These are phyloP conservation scores for Hippopotamus amphibius DNA, from an alignment of 2,113 vertebrate genomes.

Conservation along the genomic window DNA sequence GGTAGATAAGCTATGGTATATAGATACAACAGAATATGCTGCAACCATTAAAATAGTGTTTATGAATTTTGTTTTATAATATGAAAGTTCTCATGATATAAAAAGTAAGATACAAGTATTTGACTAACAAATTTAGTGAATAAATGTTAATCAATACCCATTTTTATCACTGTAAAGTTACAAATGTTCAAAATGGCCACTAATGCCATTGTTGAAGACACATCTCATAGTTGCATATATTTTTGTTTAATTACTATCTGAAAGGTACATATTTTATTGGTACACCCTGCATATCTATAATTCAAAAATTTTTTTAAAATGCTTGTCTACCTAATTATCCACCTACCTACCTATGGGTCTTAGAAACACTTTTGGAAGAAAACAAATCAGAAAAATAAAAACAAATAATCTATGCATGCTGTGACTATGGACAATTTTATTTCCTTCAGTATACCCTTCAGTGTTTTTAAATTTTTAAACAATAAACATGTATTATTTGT, in stretches of 20 bases:
- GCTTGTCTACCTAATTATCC: neutral
- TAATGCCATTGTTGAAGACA: neutral
- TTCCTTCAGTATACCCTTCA: neutral
- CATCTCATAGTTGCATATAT: neutral
- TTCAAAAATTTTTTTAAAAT: neutral
- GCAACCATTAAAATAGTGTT: neutral
- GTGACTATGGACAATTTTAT: neutral
- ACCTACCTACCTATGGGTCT: neutral
- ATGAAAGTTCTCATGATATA: neutral
- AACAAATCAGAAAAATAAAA: neutral
- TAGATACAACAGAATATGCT: neutral
- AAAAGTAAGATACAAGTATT: conserved; percentile 25
- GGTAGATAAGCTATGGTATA: neutral
- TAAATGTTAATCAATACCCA: neutral
- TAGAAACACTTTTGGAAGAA: neutral
- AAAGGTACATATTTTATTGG: neutral
- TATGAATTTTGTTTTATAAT: conserved; percentile 42
- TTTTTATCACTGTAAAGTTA: neutral
- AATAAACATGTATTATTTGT: neutral
- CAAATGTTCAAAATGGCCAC: neutral
- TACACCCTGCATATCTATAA: neutral
- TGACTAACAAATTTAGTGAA: neutral
- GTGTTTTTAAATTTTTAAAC: neutral
- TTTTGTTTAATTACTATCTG: neutral
- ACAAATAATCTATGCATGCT: neutral